Base-by-base conservation (phyloP, 2,888 invertebrate genomes). In the Ischnura elegans region DNA sequence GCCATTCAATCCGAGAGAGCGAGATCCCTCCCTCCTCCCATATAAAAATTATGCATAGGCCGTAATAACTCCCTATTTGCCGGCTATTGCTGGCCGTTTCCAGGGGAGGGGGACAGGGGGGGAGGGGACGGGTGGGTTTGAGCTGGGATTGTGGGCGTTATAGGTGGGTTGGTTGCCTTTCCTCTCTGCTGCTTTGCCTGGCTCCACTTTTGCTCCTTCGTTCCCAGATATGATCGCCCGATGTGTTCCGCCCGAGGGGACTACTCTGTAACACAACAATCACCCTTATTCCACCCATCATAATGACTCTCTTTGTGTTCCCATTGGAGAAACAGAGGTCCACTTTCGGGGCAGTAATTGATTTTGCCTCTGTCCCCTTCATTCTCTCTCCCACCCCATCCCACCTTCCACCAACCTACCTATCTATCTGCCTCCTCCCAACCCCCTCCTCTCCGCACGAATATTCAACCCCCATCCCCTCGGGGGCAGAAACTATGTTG, bases 271-370 rank as follows among this genome's bases (percentile, higher is more conserved):
- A 42, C 51, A 21, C 85, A 45, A 86, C 86, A 86, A 86, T 86
- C 86, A 86, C 86, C 86, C 46, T 86, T 86, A 86, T 86, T 86
- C 86, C 86, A 42, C 45, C 86, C 5, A 86, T 86, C 86, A 86
- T 86, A 86, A 86, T 86, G 86, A 86, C 86, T 86, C 86, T 86
- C 86, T 86, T 86, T 86, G 86, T 86, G 86, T 86, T 86, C 45
- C 86, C 86, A 86, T 86, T 46, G 86, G 86, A 85, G 85, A 29
- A 85, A 85, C 85, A 85, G 85, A 45, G 86, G 86, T 86, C 86
- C 86, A 86, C 86, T 86, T 86, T 86, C 86, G 86, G 46, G 46
- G 45, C 45, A 86, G 86, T 86, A 86, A 86, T 86, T 86, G 86
- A 86, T 86, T 86, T 86, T 86, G 86, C 45, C 86, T 43, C 16